Evolutionary conservation across 2,888 invertebrate species (phyloP).

Genomic region (Agonopterix alstromeriana): DNA sequence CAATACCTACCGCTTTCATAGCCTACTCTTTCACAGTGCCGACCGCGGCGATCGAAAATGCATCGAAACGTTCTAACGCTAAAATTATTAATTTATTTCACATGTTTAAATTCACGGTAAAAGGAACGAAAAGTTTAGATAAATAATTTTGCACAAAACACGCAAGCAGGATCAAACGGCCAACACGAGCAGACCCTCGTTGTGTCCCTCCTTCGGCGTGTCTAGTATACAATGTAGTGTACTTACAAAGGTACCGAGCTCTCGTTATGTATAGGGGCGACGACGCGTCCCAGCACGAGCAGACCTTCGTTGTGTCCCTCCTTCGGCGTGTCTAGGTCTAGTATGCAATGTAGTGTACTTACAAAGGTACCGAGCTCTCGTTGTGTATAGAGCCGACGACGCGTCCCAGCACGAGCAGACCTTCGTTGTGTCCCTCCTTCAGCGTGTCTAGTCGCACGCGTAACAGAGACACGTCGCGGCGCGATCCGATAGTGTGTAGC

Average conservation of each 20-base stretch:
- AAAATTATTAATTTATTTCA: no score
- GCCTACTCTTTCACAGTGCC: no score
- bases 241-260: constrained; percentile 88
- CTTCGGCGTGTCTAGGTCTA: constrained; percentile 68
- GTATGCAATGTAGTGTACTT: constrained; percentile 50
- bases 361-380: constrained; percentile 88
- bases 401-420: constrained; percentile 83
- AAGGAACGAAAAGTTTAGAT: no score
- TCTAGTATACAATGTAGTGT: constrained; percentile 20
- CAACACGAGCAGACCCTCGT: constrained; percentile 80
- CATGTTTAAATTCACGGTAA: no score
- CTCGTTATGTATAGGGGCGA: constrained; percentile 86
- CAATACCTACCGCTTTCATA: no score
- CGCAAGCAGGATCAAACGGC: no score
- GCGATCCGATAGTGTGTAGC: constrained; percentile 30
- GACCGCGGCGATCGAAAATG: no score
- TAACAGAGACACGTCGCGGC: constrained; percentile 43
- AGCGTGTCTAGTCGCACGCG: constrained; percentile 67
- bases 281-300: constrained; percentile 86
- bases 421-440: constrained; percentile 78
- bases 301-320: constrained; percentile 80
- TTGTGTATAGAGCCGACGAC: constrained; percentile 88
- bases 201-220: constrained; percentile 69
- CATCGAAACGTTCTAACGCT: no score
- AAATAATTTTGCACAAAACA: no score